Conservation (phyloP, 1,140 invertebrate species). For the Metaphire vulgaris region DNA sequence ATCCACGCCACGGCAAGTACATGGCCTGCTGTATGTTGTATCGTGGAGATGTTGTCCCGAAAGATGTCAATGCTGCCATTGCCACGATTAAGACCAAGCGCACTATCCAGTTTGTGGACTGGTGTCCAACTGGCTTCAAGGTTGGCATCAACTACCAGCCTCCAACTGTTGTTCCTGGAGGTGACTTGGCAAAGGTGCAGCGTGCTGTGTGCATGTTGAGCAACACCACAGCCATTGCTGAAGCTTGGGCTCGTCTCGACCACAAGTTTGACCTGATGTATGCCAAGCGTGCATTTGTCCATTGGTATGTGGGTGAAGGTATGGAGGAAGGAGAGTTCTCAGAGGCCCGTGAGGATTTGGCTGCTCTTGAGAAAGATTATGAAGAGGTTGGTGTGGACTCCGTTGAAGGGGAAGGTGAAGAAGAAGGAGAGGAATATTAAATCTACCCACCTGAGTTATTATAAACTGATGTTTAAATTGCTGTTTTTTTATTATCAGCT, state of each 20-base stretch:
- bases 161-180: too few species aligned
- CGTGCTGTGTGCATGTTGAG: constrained; percentile 78
- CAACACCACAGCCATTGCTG: constrained; percentile 59
- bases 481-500: too few species aligned
- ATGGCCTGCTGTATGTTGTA: constrained; percentile 58
- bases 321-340: constrained; percentile 60
- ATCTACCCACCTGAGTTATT: too few species aligned
- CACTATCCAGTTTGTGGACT: constrained; percentile 58
- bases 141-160: too few species aligned
- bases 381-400: constrained; percentile 70
- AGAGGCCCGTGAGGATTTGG: constrained; percentile 62
- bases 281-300: constrained; percentile 52
- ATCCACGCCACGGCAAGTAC: too few species aligned
- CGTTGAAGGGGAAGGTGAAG: constrained; percentile 57
- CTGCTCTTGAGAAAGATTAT: too few species aligned
- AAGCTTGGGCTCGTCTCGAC: constrained; percentile 17
- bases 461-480: not conserved
- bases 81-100: constrained; percentile 75
- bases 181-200: too few species aligned
- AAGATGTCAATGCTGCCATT: constrained; percentile 80
- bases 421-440: constrained; percentile 42
- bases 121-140: too few species aligned
- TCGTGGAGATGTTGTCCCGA: constrained; percentile 57
- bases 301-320: constrained; percentile 43
- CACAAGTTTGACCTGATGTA: constrained; percentile 54